Percentiles rank a stretch among this genome's conserved stretches.
Evolutionary conservation across 2,888 invertebrate species (phyloP).

Genomic region (Copidosoma aretas): DNA sequence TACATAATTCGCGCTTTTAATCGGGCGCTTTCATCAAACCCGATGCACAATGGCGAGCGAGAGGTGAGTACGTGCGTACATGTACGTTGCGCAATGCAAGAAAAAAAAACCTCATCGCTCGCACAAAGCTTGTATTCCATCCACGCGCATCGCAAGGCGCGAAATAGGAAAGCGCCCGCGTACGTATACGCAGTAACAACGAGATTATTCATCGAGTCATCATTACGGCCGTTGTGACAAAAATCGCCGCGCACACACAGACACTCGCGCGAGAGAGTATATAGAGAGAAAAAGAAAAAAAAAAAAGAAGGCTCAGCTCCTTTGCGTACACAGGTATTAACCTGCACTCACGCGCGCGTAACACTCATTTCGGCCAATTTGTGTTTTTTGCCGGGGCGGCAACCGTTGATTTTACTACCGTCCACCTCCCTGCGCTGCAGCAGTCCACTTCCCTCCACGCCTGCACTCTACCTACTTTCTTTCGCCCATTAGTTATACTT

Average conservation of each 20-base stretch:
- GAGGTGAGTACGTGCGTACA: neutral
- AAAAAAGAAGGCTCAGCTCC: conserved; percentile 41
- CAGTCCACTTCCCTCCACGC: conserved; percentile 19
- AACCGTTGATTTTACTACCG: conserved; percentile 45
- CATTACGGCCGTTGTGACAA: neutral
- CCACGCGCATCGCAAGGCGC: too few species aligned
- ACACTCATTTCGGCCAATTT: conserved; percentile 57
- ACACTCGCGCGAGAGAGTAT: neutral
- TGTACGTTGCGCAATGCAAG: neutral
- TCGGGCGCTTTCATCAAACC: neutral
- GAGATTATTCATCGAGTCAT: neutral
- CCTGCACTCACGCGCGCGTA: too few species aligned
- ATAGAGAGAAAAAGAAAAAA: too few species aligned
- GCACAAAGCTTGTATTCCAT: too few species aligned
- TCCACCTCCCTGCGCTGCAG: too few species aligned
- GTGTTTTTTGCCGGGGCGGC: conserved; percentile 54
- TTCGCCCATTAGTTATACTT: conserved; percentile 41
- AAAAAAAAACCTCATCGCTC: neutral
- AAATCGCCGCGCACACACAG: neutral
- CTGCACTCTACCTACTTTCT: conserved; percentile 31
- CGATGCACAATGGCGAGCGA: neutral
- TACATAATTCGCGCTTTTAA: conserved; percentile 11
- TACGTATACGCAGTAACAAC: neutral
- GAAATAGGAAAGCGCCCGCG: too few species aligned
- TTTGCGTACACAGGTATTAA: conserved; percentile 45